Evolutionary conservation across 2,888 invertebrate genomes (phyloP), one percentile per base, ranked within the genome.

Genomic region (Biston betularia): DNA sequence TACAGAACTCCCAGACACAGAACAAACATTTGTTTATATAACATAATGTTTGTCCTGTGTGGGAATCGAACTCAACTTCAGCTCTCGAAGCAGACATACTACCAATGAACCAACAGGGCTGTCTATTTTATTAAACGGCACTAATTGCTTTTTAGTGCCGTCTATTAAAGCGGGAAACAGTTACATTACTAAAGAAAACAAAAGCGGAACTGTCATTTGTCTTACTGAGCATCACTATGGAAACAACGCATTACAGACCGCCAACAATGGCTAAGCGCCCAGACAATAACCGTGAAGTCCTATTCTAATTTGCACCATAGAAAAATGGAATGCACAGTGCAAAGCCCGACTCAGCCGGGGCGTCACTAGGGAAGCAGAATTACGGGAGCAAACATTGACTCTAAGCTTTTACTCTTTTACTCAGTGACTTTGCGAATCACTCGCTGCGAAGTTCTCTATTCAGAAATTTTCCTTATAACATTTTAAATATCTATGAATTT

Each of bases 311-410:
- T 62, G 63, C 67, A 65, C 68, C 68, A 70, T 69, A 63, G 62
- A 62, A 72, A 72, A 81, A 77, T 75, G 73, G 72, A 79, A 84
- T 85, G 82, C 81, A 84, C 81, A 83, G 82, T 86, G 63, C 55
- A 59, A 59, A 63, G 50, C 63, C 45, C 54, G 44, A 59, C 24
- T 59, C 59, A 59, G 55, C 24, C 59, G 50, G 73, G 80, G 79
- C 87, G 88, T 88, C 89, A 88, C 86, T 75, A 84, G 71, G 83
- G 83, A 84, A 87, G 85, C 84, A 55, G 83, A 93, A 93, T 93
- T 92, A 92, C 89, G 90, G 84, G 84, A 75, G 92, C 92, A 92
- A 93, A 93, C 90, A 93, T 93, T 93, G 92, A 93, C 93, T 92
- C 87, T 89, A 84, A 85, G 89, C 88, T 91, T 93, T 92, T 90